Base-by-base conservation (phyloP, 2,888 invertebrate species). In the Caenorhabditis angaria region DNA sequence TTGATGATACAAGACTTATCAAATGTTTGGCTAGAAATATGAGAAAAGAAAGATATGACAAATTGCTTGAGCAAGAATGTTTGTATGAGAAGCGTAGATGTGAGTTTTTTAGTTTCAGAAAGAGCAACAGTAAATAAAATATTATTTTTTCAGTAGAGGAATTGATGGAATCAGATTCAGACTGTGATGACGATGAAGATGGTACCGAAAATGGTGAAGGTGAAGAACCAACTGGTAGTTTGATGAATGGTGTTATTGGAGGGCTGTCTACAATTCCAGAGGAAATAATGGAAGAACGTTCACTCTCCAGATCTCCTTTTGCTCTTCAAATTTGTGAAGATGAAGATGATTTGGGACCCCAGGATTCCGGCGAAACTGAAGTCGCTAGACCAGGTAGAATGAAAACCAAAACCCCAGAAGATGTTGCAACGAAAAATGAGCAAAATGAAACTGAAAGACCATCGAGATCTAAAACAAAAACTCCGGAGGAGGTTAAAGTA, bases 61-160 rank as follows among this genome's bases (percentile, higher is more conserved):
- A 54, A 27, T 18, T 54, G 6, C 28, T 54, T 8, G 54, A 54
- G 24, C 27, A 54, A 54, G 54, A 54, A 27, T 54, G 54, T 14
- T 14, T 54, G 22, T 54, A 54, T 54, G 51, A 24, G 5, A 51
- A 51, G 12, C 24, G 22, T 8, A 20, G 25, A 51, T 22, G 51
- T 51, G 22, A 18, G 51, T 51, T 24, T 8, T n/a, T 24, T 51
- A 3, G 4, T 6, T 51, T 25, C 6, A 22, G 25, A 14, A 24
- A 4, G 3, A 50, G n/a, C 22, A n/a, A 22, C 1, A 35, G 35
- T 10, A 14, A 14, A 35, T 35, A 35, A n/a, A 20, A 50, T 50
- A 27, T 4, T 5, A 2, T 14, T 27, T 51, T 51, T 54, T 27
- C 24, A 54, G 54, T 54, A 8, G 54, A 54, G 27, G 18, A 54